These are phyloP conservation scores for Puma concolor DNA, from an alignment of 2,113 vertebrate genomes.

Conservation along the genomic window DNA sequence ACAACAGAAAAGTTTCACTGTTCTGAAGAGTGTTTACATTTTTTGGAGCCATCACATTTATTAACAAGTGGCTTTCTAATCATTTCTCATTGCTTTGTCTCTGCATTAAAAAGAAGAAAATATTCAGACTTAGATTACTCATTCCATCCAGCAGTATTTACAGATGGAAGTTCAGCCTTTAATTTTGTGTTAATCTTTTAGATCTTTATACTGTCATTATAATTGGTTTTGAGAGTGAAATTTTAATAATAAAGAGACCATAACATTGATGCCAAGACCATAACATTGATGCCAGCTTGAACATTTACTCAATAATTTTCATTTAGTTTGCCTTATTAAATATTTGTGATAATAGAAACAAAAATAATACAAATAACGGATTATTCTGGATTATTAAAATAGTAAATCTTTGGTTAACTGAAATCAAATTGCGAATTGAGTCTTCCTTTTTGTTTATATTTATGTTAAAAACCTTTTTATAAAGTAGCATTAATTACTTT, in stretches of 20 bases:
- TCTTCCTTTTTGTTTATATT: not conserved
- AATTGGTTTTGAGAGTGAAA: not conserved
- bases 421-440: conserved; percentile 35
- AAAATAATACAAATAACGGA: not conserved
- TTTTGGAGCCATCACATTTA: not conserved
- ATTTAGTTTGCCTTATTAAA: conserved; percentile 28
- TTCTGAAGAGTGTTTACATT: not conserved
- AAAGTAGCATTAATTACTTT: not conserved
- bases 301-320: conserved; percentile 43
- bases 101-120: conserved; percentile 18
- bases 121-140: not conserved
- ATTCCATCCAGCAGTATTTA: not conserved
- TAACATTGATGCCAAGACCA: not conserved
- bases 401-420: not conserved
- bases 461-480: not conserved
- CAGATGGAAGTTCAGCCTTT: conserved; percentile 1
- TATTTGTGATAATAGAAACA: not conserved
- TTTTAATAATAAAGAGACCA: conserved; percentile 14
- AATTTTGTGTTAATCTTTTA: conserved; percentile 9
- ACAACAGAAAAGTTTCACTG: not conserved
- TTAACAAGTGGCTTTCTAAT: not conserved
- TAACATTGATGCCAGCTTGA: not conserved
- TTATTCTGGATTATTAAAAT: not conserved
- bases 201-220: not conserved
- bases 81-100: not conserved